Percentiles rank a stretch among this genome's conserved stretches.
Conservation (phyloP, 2,797 vertebrate genomes). For the Poliocrania exsul region DNA sequence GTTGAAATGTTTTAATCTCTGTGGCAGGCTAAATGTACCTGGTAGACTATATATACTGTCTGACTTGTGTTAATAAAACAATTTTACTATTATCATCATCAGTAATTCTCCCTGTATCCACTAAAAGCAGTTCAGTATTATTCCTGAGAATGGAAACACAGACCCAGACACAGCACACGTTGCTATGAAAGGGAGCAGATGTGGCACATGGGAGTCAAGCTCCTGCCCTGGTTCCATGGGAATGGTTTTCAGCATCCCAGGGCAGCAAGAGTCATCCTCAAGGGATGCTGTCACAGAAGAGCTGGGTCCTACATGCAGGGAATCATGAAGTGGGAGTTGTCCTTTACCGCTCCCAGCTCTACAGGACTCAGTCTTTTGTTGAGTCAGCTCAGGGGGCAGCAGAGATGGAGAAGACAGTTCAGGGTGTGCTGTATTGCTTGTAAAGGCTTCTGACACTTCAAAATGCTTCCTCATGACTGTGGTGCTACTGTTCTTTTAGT, state of each 20-base stretch:
- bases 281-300: background rate
- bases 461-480: fast-evolving
- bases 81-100: constrained; percentile 20
- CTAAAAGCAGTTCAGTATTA: background rate
- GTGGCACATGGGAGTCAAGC: fast-evolving
- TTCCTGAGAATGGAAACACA: background rate
- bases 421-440: background rate
- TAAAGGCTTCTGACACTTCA: background rate
- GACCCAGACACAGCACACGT: background rate
- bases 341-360: background rate
- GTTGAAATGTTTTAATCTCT: background rate
- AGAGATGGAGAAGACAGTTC: background rate
- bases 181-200: background rate
- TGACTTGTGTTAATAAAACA: background rate
- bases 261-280: fast-evolving
- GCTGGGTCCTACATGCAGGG: background rate
- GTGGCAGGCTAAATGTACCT: background rate
- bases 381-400: background rate
- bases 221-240: background rate
- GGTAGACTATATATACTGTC: background rate
- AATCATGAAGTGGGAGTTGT: background rate
- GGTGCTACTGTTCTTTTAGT: background rate
- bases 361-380: background rate
- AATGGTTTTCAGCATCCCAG: background rate
- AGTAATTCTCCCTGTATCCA: constrained; percentile 11